Conservation (phyloP, 2,888 invertebrate genomes). For the Cryptus viduatorius region DNA sequence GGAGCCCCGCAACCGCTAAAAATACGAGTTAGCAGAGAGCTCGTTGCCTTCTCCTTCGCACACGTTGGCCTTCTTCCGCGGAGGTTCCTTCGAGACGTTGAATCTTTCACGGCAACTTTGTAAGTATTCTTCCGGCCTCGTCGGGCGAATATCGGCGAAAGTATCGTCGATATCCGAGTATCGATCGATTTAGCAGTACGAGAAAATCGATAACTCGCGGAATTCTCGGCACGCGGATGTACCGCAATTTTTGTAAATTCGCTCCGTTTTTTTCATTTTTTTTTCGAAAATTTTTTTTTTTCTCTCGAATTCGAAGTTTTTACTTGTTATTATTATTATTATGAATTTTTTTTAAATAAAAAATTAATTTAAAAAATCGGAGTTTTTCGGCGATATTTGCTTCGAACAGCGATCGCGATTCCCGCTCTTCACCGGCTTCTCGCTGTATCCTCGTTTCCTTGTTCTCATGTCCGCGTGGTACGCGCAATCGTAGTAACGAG, state of each 20-base stretch:
- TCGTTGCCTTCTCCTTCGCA: constrained; percentile 1
- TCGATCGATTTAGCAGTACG: not conserved
- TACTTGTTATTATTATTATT: not conserved
- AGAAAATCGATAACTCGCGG: not conserved
- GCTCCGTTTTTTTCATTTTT: not conserved
- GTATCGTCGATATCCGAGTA: not conserved
- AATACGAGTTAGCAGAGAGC: constrained; percentile 66
- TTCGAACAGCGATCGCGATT: constrained; percentile 1
- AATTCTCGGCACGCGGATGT: not conserved
- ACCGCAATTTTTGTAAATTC: not conserved
- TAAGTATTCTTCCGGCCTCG: not conserved
- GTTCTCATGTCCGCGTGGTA: constrained; percentile 30
- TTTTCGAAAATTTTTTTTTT: not conserved
- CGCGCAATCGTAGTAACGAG: constrained; percentile 1
- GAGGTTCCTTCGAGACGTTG: not conserved
- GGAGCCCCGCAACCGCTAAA: constrained; percentile 70
- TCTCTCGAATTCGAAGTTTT: not conserved
- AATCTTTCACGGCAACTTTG: not conserved
- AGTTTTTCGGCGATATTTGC: not conserved
- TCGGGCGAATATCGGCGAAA: not conserved
- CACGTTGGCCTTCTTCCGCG: constrained; percentile 3
- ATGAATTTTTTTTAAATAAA: not conserved
- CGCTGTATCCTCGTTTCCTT: not conserved
- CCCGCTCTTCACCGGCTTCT: constrained; percentile 13
- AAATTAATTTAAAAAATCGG: not conserved